Conservation (phyloP, 2,797 vertebrate species). For the Phataginus tricuspis region DNA sequence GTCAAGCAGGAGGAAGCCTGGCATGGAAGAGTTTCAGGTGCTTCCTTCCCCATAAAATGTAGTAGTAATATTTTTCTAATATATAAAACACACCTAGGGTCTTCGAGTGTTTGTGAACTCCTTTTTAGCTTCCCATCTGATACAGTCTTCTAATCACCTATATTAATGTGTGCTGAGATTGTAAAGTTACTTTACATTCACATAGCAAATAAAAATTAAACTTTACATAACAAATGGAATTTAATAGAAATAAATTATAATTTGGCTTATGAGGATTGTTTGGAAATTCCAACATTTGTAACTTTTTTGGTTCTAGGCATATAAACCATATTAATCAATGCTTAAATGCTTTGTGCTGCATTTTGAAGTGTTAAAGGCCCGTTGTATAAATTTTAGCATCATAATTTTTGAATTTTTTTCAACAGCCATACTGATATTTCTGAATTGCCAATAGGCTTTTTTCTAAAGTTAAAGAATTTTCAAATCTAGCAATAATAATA, state of each 20-base stretch:
- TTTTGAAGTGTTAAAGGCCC: neutral
- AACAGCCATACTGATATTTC: neutral
- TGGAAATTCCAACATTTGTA: neutral
- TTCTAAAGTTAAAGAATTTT: neutral
- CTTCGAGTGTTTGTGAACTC: neutral
- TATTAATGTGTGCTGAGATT: neutral
- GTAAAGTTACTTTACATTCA: neutral
- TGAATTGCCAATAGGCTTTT: neutral
- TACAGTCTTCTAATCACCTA: neutral
- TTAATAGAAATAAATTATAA: neutral
- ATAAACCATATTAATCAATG: neutral
- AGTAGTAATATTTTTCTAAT: neutral
- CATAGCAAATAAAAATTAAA: neutral
- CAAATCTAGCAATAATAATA: neutral
- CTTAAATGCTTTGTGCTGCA: neutral
- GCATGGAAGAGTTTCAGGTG: neutral
- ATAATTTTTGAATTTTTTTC: neutral
- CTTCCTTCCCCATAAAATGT: neutral
- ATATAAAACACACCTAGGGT: neutral
- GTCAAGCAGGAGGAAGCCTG: neutral
- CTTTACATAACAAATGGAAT: neutral
- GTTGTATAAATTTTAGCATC: neutral
- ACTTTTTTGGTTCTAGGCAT: neutral
- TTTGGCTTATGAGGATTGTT: neutral
- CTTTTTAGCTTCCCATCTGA: neutral